These are phyloP conservation scores for Caenorhabditis sp. DNA, from an alignment of 2,888 invertebrate species.

Conservation along the genomic window DNA sequence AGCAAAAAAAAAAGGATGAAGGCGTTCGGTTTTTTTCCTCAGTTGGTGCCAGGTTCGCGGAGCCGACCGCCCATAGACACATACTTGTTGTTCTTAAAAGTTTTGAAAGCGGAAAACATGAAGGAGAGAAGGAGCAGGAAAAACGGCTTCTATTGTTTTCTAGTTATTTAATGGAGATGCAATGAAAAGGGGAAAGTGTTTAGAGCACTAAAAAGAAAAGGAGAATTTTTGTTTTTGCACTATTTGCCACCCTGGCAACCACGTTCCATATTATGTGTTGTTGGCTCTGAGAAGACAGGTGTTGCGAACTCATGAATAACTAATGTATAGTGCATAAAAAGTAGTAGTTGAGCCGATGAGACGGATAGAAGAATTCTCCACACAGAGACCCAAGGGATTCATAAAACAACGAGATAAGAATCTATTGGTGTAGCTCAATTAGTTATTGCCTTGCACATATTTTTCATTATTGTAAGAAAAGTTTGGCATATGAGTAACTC, in stretches of 20 bases:
- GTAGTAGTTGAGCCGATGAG: background rate
- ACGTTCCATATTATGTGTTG: too few relatives aligned
- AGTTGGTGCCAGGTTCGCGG: slow-evolving; percentile 33
- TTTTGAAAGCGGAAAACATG: slow-evolving; percentile 14
- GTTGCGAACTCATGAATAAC: background rate
- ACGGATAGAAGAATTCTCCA: too few relatives aligned
- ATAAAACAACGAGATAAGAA: too few relatives aligned
- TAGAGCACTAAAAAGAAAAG: background rate
- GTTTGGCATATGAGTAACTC: background rate
- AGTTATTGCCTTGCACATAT: background rate
- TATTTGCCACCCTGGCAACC: slow-evolving; percentile 22
- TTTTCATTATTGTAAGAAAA: background rate
- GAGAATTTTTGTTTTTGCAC: slow-evolving; percentile 18
- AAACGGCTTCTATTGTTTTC: slow-evolving; percentile 21
- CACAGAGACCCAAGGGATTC: too few relatives aligned
- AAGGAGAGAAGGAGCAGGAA: background rate
- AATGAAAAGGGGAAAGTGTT: slow-evolving; percentile 6
- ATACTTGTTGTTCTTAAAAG: slow-evolving; percentile 20
- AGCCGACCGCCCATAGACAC: slow-evolving; percentile 7
- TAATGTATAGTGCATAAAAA: background rate
- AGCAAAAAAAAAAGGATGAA: background rate
- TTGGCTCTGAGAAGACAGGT: background rate
- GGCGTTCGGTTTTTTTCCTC: background rate
- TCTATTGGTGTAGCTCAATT: too few relatives aligned
- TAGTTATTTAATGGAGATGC: slow-evolving; percentile 5